A percentile compares a stretch with the other conserved stretches of the same genome.
Conservation (phyloP, 2,888 invertebrate species). For the Podotricha telesiphe region DNA sequence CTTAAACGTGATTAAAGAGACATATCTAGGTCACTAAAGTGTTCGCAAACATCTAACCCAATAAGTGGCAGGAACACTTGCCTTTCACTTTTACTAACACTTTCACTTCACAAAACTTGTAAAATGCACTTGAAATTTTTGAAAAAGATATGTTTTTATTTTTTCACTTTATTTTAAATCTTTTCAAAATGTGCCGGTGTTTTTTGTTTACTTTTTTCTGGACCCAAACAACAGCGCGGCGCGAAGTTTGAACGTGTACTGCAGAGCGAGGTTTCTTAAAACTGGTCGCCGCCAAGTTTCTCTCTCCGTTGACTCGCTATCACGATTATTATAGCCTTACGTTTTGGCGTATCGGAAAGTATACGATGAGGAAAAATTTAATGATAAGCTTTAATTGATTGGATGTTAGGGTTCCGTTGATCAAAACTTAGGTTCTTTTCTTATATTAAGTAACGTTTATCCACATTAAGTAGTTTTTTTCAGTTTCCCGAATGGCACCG, state of each 20-base stretch:
- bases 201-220: slow-evolving; percentile 48
- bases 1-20: slow-evolving; percentile 32
- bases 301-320: slow-evolving; percentile 51
- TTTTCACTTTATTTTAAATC: neutral
- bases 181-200: slow-evolving; percentile 42
- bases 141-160: neutral
- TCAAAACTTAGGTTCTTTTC: neutral
- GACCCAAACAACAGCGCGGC: slow-evolving; percentile 52
- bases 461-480: too few species aligned
- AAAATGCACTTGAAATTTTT: slow-evolving; percentile 17
- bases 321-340: slow-evolving; percentile 61
- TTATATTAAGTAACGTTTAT: neutral
- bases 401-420: slow-evolving; percentile 1
- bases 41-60: slow-evolving; percentile 57
- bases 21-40: slow-evolving; percentile 54
- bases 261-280: slow-evolving; percentile 63
- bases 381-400: slow-evolving; percentile 43
- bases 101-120: slow-evolving; percentile 65
- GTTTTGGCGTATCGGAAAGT: slow-evolving; percentile 58
- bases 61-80: slow-evolving; percentile 56
- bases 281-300: slow-evolving; percentile 63
- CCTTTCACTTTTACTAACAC: slow-evolving; percentile 80
- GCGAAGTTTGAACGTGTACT: slow-evolving; percentile 60
- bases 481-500: too few species aligned
- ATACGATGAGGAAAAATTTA: slow-evolving; percentile 55